Percentiles rank a stretch among this genome's conserved stretches.
These are phyloP conservation scores for Coleophora deauratella DNA, from an alignment of 2,888 invertebrate genomes.

Conservation along the genomic window DNA sequence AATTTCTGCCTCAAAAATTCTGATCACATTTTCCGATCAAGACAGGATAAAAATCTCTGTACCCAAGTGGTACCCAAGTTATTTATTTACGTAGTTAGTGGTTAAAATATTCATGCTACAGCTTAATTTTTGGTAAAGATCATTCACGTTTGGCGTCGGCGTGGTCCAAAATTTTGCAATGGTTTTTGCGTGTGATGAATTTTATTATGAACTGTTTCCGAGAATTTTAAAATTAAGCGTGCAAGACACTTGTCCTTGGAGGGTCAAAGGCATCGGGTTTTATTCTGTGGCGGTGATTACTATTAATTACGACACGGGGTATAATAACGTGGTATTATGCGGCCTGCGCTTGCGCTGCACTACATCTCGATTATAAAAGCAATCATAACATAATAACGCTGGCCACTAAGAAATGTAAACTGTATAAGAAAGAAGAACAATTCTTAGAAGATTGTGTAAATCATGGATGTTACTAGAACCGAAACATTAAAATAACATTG, in stretches of 20 bases:
- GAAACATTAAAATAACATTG: too few species aligned
- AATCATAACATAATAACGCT: constrained; percentile 38
- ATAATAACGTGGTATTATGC: constrained; percentile 56
- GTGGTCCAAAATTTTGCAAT: constrained; percentile 20
- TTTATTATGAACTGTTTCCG: constrained; percentile 32
- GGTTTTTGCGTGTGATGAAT: constrained; percentile 29
- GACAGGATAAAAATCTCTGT: constrained; percentile 36
- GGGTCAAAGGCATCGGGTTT: constrained; percentile 33
- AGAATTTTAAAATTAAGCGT: constrained; percentile 39
- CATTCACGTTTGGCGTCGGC: constrained; percentile 9
- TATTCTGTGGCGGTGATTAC: constrained; percentile 20
- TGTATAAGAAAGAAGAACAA: constrained; percentile 5
- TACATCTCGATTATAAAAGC: constrained; percentile 45
- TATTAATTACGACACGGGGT: constrained; percentile 48
- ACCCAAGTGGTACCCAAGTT: constrained; percentile 38
- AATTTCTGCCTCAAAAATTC: constrained; percentile 36
- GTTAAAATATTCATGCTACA: constrained; percentile 39
- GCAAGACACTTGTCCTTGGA: constrained; percentile 43
- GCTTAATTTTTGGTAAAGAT: constrained; percentile 1
- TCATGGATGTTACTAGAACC: too few species aligned
- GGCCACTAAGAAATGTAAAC: constrained; percentile 38
- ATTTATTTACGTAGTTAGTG: constrained; percentile 55
- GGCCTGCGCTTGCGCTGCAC: constrained; percentile 22
- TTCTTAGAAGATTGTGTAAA: too few species aligned
- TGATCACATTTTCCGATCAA: constrained; percentile 47